Evolutionary conservation across 2,888 invertebrate genomes (phyloP).

Genomic region (Aspidiotus destructor): DNA sequence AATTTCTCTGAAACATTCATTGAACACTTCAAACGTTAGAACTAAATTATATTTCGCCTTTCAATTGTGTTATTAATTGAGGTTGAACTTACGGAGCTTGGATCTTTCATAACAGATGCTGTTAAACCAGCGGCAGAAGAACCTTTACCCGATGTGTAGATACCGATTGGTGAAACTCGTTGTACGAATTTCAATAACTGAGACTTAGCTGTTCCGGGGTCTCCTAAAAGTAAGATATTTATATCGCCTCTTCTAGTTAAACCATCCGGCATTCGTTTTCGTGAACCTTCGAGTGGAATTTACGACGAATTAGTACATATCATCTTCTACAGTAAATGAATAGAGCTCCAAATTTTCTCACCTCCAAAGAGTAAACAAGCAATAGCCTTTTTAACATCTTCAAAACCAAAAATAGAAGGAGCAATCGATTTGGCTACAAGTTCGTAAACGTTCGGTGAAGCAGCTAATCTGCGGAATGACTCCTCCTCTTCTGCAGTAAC

Average conservation of each 20-base stretch:
- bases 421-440: slow-evolving; percentile 82
- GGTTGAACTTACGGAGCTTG: slow-evolving; percentile 60
- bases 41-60: not conserved
- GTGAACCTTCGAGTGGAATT: slow-evolving; percentile 37
- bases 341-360: slow-evolving; percentile 37
- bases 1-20: slow-evolving; percentile 60
- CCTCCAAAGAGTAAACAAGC: slow-evolving; percentile 92
- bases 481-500: slow-evolving; percentile 66
- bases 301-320: not conserved
- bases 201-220: slow-evolving; percentile 99
- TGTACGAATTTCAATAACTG: slow-evolving; percentile 96
- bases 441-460: slow-evolving; percentile 78
- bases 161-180: slow-evolving; percentile 82
- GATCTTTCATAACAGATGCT: slow-evolving; percentile 92
- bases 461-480: slow-evolving; percentile 71
- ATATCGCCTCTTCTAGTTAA: slow-evolving; percentile 92
- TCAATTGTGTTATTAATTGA: not conserved
- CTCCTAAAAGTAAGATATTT: slow-evolving; percentile 86
- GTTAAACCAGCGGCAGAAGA: slow-evolving; percentile 98
- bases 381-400: slow-evolving; percentile 94
- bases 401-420: slow-evolving; percentile 89
- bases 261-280: slow-evolving; percentile 88
- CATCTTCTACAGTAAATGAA: not conserved
- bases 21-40: not conserved
- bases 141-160: slow-evolving; percentile 99